Evolutionary conservation across 2,888 invertebrate genomes (phyloP), one percentile per base, ranked within the genome.

Genomic region (Rhingia rostrata): DNA sequence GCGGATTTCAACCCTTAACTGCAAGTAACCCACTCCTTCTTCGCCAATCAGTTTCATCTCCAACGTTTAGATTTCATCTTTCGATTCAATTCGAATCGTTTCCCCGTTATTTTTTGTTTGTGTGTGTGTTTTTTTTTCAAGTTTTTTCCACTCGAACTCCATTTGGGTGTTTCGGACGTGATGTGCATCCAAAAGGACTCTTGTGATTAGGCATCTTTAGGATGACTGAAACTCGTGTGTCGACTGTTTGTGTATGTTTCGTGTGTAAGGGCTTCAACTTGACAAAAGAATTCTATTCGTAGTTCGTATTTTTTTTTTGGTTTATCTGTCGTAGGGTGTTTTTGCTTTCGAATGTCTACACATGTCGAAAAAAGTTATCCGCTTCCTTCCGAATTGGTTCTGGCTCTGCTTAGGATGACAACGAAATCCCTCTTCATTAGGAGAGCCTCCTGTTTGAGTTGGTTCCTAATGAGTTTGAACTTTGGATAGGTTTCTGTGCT

Each of bases 161-260:
- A 83, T 83, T 83, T 79, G 73, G 80, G 75, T 80, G 80, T 84
- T 80, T 84, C 80, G 80, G 70, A 84, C 84, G 84, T 84, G 84
- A 84, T 69, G 53, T 58, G 80, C 79, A 74, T 84, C 49, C 47
- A 39, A 32, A 80, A 80, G 54, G 64, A 74, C 74, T 47, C 43
- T 64, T 64, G 60, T 84, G 84, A 84, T 84, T 84, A 84, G 84
- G 74, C 84, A 60, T 84, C 80, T 79, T 72, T 63, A 63, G 78
- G 73, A 56, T 83, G 79, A 83, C 83, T 83, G 43, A 53, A 10
- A 49, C 49, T 66, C 51, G 53, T 61, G 69, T 75, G 69, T 75
- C 69, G 74, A 49, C 56, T 51, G 41, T 63, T 56, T 78, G 41
- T 82, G 58, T 82, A 43, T 58, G 53, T 54, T 64, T 70, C 61